Base-by-base conservation (phyloP, 1,140 invertebrate species). In the Homalodisca vitripennis region DNA sequence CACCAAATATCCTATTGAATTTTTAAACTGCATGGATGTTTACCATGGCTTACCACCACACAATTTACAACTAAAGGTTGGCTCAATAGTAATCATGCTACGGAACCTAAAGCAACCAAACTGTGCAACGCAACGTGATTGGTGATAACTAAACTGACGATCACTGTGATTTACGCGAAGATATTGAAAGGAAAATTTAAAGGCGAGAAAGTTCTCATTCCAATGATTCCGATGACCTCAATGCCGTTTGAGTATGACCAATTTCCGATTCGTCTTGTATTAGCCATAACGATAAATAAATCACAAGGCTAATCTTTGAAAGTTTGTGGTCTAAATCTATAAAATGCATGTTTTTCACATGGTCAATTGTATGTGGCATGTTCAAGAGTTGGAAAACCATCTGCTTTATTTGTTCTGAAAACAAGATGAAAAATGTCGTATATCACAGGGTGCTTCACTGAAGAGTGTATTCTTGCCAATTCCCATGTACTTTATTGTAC, bases 81-180 rank as follows among this genome's bases (percentile, higher is more conserved):
- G 70, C n/a, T 46, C 64, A 34, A 17, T 66, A 24, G 68, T 82
- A 1, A 81, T 82, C 57, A 67, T 82, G 10, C 64, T 82, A 1
- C 24, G 78, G 31, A 82, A 80, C 67, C 32, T 80, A 3, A 72
- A 78, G 69, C 65, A 60, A 68, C 66, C 1, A n/a, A 27, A 1
- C 34, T 68, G 12, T 73, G 71, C 57, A 71, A 73, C 48, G 69
- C 69, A 30, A 73, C 69, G 14, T 22, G 71, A 34, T 55, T 71
- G 30, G 60, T 67, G 20, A 66, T 75, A 3, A 41, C 53, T 41
- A 62, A 55, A 30, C 31, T 74, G 20, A 62, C 29, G 34, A 55
- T 12, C 22, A 64, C 22, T 64, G 30, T 64, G 10, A 26, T 64
- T 64, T 27, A 64, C 12, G 62, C 62, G 20, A 64, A 3, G 20